Evolutionary conservation across 2,888 invertebrate genomes (phyloP), one percentile per base, ranked within the genome.

Genomic region (Entomobrya multifasciata): DNA sequence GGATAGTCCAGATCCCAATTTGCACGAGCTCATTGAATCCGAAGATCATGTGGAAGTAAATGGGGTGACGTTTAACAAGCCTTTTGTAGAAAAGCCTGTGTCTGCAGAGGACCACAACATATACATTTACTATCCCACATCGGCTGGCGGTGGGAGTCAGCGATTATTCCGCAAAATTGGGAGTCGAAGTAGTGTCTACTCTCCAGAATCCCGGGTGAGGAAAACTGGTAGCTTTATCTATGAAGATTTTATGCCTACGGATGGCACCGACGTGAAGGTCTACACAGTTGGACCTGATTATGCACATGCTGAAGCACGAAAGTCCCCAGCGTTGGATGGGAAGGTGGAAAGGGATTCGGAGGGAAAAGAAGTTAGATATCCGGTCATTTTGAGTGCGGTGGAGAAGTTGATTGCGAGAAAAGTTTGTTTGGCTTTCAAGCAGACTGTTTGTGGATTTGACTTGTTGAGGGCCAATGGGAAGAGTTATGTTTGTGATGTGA

Each of bases 241-340:
- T 93, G 99, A 99, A 94, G 99, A 99, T 93, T 99, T 99, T 93
- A 99, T 99, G 98, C 99, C 99, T 6, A 99, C 99, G 49, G 99
- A 99, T 94, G 99, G 99, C 5, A 95, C 95, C 5, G 95, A 95
- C 93, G 95, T 95, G 1, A 95, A 95, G 93, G 99, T 99, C 30
- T 99, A 99, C 93, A 99, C 99, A 0, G 99, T 99, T 36, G 99
- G 99, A 0, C 99, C 99, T 0, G 99, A 99, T 93, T 99, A 99
- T 93, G 99, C 99, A 2, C 99, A 99, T 93, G 99, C 99, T 0
- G 99, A 99, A 93, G 99, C 99, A 0, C 94, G 99, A 81, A 99
- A 99, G 93, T 99, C 99, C 84, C 99, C 99, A 0, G 99, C 99
- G 0, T 94, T 99, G 15, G 99, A 99, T 93, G 99, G 99, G 0